These are phyloP conservation scores for Saguinus midas DNA, from an alignment of 2,113 vertebrate genomes.

Conservation along the genomic window DNA sequence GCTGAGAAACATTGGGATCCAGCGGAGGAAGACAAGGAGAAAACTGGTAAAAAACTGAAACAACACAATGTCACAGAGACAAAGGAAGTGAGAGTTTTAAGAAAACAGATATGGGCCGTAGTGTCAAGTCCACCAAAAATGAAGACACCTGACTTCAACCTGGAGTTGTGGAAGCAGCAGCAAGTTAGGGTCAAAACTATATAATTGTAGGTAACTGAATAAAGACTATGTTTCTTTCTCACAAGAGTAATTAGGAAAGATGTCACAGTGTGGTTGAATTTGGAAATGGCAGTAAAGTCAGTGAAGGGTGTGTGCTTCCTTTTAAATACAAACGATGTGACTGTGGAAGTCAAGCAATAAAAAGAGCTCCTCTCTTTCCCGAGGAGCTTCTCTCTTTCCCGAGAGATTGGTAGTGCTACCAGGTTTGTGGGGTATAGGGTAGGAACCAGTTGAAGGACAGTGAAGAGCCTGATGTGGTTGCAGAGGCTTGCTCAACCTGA, in stretches of 20 bases:
- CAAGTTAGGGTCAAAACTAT: background rate
- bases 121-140: background rate
- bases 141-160: background rate
- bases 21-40: background rate
- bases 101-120: background rate
- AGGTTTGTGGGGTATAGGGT: background rate
- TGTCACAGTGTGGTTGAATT: background rate
- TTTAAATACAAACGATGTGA: background rate
- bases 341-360: background rate
- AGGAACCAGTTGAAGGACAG: background rate
- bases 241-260: background rate
- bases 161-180: background rate
- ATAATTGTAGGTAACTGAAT: background rate
- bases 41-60: background rate
- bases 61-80: background rate
- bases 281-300: conserved; percentile 17
- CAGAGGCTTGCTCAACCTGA: background rate
- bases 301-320: background rate
- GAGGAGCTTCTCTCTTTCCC: background rate
- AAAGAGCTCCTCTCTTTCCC: background rate
- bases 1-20: background rate
- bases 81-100: background rate
- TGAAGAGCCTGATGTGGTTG: background rate
- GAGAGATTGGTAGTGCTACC: background rate
- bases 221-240: background rate